Evolutionary conservation across 2,888 invertebrate species (phyloP).

Genomic region (Leucozona laternaria): DNA sequence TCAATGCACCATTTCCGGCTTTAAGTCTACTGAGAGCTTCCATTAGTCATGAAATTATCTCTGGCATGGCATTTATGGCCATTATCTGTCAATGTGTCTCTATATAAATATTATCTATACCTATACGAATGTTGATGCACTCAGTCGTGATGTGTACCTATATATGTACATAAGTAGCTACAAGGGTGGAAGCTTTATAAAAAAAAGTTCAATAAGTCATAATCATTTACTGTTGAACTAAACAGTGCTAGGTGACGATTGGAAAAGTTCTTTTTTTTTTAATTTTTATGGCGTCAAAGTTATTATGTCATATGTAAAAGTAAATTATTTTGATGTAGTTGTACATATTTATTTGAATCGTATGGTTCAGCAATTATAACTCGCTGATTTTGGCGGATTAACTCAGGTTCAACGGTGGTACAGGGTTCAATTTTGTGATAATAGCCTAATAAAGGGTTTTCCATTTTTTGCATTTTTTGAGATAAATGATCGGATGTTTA

Average conservation of each 20-base stretch:
- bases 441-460: too few relatives aligned
- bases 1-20: constrained; percentile 43
- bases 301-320: neutral
- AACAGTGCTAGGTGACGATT: neutral
- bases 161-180: too few relatives aligned
- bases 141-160: neutral
- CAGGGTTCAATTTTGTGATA: too few relatives aligned
- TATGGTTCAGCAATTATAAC: too few relatives aligned
- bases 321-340: too few relatives aligned
- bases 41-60: constrained; percentile 33
- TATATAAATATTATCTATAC: neutral
- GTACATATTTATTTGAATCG: too few relatives aligned
- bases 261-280: neutral
- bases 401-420: too few relatives aligned
- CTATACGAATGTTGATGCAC: neutral
- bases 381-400: too few relatives aligned
- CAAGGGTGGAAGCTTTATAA: neutral
- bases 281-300: neutral
- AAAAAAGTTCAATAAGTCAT: constrained; percentile 23
- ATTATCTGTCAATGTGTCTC: constrained; percentile 16
- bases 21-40: constrained; percentile 9
- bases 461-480: too few relatives aligned
- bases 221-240: constrained; percentile 16
- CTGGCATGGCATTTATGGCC: constrained; percentile 23
- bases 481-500: too few relatives aligned